Percentiles rank a stretch among this genome's conserved stretches.
These are phyloP conservation scores for Eupithecia subfuscata DNA, from an alignment of 2,888 invertebrate species.

Conservation along the genomic window DNA sequence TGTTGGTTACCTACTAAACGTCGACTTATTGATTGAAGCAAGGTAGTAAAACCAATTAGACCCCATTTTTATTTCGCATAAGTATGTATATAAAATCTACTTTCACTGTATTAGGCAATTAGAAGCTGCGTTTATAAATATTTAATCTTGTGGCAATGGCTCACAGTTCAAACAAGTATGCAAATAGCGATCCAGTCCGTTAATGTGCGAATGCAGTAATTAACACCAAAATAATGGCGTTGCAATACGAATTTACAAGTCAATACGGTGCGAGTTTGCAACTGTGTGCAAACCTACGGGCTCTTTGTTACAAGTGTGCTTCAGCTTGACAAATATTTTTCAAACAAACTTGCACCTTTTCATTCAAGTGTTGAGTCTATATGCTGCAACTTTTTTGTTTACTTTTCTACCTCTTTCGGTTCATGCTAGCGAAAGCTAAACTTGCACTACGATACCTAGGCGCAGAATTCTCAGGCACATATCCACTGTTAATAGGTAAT, in stretches of 20 bases:
- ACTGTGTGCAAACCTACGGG: background rate
- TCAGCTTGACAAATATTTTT: slow-evolving; percentile 32
- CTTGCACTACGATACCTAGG: background rate
- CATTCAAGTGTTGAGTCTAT: background rate
- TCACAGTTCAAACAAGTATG: background rate
- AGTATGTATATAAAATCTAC: background rate
- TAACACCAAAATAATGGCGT: slow-evolving; percentile 8
- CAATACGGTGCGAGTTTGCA: background rate
- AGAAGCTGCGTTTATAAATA: background rate
- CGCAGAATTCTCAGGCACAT: too few relatives aligned
- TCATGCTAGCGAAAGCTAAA: background rate
- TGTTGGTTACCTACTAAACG: too few relatives aligned
- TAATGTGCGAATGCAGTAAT: slow-evolving; percentile 8
- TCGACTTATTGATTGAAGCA: background rate
- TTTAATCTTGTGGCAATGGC: background rate
- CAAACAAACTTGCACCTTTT: slow-evolving; percentile 17
- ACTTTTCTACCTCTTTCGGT: background rate
- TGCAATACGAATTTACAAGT: background rate
- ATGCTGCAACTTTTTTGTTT: slow-evolving; percentile 3
- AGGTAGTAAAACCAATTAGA: background rate
- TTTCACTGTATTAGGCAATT: background rate
- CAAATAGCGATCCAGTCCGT: slow-evolving; percentile 12
- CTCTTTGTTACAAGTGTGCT: slow-evolving; percentile 5
- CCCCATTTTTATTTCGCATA: background rate
- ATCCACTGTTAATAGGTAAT: too few relatives aligned